Conservation (phyloP, 2,113 vertebrate species). For the Recurvirostra avosetta region DNA sequence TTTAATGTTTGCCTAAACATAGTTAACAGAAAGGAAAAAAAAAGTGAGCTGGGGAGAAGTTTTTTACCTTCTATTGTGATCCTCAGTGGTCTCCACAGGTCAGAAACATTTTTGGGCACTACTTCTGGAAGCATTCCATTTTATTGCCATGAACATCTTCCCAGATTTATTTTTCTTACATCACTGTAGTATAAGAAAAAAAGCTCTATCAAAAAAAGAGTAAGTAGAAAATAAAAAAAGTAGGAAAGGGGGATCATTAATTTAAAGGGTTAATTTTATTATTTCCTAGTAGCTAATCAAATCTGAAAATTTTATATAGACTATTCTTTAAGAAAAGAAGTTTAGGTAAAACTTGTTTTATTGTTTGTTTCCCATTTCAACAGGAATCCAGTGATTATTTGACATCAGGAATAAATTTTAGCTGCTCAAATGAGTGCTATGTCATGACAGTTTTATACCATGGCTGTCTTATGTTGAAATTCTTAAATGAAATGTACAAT, state of each 20-base stretch:
- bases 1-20: not conserved
- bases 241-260: not conserved
- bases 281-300: not conserved
- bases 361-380: not conserved
- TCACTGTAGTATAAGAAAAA: not conserved
- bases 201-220: not conserved
- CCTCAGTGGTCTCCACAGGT: not conserved
- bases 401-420: not conserved
- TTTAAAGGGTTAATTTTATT: not conserved
- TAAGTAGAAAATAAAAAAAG: not conserved
- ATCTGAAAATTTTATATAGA: not conserved
- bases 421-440: not conserved
- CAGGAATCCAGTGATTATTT: not conserved
- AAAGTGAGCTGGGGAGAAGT: not conserved
- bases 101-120: rapidly evolving
- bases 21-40: not conserved
- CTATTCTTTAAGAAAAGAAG: not conserved
- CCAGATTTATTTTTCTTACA: not conserved
- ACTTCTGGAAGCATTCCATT: not conserved
- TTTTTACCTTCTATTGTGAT: not conserved
- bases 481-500: not conserved
- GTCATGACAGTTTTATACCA: not conserved
- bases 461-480: not conserved
- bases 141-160: not conserved
- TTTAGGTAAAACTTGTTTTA: not conserved